A percentile compares a stretch with the other conserved stretches of the same genome.
phyloP scores from a whole-genome alignment of 2,113 vertebrate species.

The Myodes glareolus region DNA sequence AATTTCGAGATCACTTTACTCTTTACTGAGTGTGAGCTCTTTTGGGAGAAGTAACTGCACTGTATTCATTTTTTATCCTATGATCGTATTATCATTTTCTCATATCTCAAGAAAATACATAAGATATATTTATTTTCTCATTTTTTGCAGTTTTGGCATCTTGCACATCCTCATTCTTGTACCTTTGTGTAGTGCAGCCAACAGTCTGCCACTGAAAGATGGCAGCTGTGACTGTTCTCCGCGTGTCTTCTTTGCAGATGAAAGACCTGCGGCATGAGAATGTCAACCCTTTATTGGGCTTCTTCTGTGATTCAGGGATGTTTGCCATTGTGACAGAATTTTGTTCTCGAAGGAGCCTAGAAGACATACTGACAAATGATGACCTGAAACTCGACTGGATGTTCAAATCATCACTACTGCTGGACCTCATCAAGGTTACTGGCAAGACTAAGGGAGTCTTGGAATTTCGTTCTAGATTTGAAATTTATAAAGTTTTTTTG shows the following conservation, averaged over 20 bases:
- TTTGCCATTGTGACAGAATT: conserved; percentile 94
- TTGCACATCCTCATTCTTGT: neutral
- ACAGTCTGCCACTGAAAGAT: neutral
- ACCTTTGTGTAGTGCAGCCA: neutral
- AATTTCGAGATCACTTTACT: neutral
- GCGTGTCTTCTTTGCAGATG: conserved; percentile 88
- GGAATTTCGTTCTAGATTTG: neutral
- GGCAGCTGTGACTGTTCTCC: conserved; percentile 3
- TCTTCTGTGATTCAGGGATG: conserved; percentile 91
- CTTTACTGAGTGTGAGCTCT: neutral
- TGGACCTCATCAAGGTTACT: conserved; percentile 95
- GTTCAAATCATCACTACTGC: conserved; percentile 95
- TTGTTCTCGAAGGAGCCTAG: conserved; percentile 93
- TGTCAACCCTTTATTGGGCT: conserved; percentile 93
- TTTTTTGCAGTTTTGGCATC: neutral
- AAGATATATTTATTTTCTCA: neutral
- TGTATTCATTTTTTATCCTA: conserved; percentile 17
- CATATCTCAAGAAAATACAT: neutral
- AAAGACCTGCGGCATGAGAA: conserved; percentile 94
- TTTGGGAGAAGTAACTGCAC: neutral
- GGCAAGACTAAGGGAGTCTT: conserved; percentile 42
- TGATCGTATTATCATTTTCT: neutral
- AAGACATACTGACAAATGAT: conserved; percentile 93
- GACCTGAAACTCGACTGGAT: conserved; percentile 96
- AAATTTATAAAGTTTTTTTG: conserved; percentile 23